A percentile compares a stretch with the other conserved stretches of the same genome.
Conservation (phyloP, 2,888 invertebrate genomes). For the Lysandra bellargus region DNA sequence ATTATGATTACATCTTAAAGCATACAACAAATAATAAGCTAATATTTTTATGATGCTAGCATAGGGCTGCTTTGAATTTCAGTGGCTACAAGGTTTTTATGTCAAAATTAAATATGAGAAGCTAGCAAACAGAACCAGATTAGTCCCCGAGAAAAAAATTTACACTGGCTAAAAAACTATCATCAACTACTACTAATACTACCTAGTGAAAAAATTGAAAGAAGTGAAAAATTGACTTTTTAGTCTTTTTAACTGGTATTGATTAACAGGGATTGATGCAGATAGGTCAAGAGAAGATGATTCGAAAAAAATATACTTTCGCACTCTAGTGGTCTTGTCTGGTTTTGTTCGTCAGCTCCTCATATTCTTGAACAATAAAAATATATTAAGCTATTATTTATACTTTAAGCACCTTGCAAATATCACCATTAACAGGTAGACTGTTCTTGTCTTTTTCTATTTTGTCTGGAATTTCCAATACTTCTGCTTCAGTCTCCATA, state of each 20-base stretch:
- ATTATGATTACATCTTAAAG: background rate
- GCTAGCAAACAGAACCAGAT: too few relatives aligned
- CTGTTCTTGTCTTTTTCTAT: slow-evolving; percentile 57
- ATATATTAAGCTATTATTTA: background rate
- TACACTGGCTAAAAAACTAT: too few relatives aligned
- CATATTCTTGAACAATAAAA: background rate
- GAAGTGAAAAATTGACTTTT: too few relatives aligned
- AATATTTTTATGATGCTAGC: background rate
- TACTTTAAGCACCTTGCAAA: slow-evolving; percentile 54
- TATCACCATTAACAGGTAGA: slow-evolving; percentile 67
- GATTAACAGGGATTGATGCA: too few relatives aligned
- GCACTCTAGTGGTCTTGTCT: too few relatives aligned
- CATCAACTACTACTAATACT: too few relatives aligned
- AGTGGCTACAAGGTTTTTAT: background rate
- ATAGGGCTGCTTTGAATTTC: background rate
- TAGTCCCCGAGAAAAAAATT: too few relatives aligned
- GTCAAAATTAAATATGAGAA: background rate
- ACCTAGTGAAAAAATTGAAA: too few relatives aligned
- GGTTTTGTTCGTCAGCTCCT: too few relatives aligned
- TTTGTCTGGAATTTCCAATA: slow-evolving; percentile 52
- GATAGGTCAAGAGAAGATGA: too few relatives aligned
- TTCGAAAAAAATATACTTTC: too few relatives aligned
- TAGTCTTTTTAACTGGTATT: too few relatives aligned
- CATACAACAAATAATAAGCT: background rate
- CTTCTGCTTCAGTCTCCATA: slow-evolving; percentile 52